Evolutionary conservation across 2,888 invertebrate species (phyloP).

Genomic region (Scrobipalpa costella): DNA sequence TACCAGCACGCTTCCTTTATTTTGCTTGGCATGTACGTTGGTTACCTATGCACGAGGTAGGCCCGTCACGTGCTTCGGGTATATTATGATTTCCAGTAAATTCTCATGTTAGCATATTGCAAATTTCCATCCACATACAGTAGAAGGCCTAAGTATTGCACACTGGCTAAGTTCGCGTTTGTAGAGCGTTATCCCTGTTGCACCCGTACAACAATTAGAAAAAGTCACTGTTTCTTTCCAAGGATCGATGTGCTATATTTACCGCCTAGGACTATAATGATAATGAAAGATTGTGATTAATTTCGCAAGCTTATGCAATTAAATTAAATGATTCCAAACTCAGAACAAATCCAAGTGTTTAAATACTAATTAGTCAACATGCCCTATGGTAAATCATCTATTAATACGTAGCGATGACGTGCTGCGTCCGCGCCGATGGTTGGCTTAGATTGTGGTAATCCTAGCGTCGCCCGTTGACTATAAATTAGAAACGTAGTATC

Average conservation of each 20-base stretch:
- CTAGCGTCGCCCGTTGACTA: not conserved
- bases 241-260: too few relatives aligned
- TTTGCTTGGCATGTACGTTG: slow-evolving; percentile 25
- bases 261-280: too few relatives aligned
- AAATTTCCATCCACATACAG: not conserved
- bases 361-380: slow-evolving; percentile 48
- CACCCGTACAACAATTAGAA: too few relatives aligned
- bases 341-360: slow-evolving; percentile 32
- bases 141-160: not conserved
- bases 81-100: slow-evolving; percentile 20
- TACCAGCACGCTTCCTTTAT: slow-evolving; percentile 51
- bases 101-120: slow-evolving; percentile 27
- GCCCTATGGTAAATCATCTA: slow-evolving; percentile 41
- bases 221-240: too few relatives aligned
- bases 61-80: not conserved
- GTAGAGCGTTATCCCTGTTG: too few relatives aligned
- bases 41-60: slow-evolving; percentile 19
- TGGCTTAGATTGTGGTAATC: slow-evolving; percentile 36
- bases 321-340: not conserved
- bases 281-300: not conserved
- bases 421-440: slow-evolving; percentile 33
- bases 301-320: not conserved
- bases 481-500: slow-evolving; percentile 1
- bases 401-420: slow-evolving; percentile 45
- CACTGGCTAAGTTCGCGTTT: too few relatives aligned